These are phyloP conservation scores for Oreochromis spilurus DNA, from an alignment of 2,113 vertebrate species.

Conservation along the genomic window DNA sequence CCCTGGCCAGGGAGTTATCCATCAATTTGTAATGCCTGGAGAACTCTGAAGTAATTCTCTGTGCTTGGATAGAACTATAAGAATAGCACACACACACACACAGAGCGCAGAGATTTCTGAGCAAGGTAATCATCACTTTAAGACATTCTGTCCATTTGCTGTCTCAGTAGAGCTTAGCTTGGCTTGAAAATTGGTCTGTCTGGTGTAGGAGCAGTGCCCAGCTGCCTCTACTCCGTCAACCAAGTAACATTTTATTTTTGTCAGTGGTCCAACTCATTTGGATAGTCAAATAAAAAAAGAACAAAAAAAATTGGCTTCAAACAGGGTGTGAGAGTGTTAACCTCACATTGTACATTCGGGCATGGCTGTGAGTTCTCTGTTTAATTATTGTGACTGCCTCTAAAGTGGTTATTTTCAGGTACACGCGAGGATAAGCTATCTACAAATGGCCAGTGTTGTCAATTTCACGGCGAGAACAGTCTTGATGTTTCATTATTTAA, in stretches of 20 bases:
- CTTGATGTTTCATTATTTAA: background rate
- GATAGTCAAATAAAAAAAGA: background rate
- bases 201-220: background rate
- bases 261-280: background rate
- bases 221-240: background rate
- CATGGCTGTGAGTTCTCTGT: background rate
- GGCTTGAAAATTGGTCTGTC: background rate
- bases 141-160: slow-evolving; percentile 39
- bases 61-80: slow-evolving; percentile 14
- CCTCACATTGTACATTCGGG: background rate
- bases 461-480: background rate
- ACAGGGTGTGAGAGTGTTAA: background rate
- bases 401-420: background rate
- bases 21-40: slow-evolving; percentile 36
- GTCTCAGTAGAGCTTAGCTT: slow-evolving; percentile 20
- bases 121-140: slow-evolving; percentile 15
- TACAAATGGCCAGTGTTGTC: background rate
- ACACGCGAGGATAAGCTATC: background rate
- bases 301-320: background rate
- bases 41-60: slow-evolving; percentile 20
- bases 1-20: background rate
- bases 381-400: background rate
- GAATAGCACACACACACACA: background rate
- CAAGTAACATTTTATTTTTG: background rate
- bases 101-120: background rate